These are phyloP conservation scores for Nemurella pictetii DNA, from an alignment of 2,888 invertebrate genomes.

Conservation along the genomic window DNA sequence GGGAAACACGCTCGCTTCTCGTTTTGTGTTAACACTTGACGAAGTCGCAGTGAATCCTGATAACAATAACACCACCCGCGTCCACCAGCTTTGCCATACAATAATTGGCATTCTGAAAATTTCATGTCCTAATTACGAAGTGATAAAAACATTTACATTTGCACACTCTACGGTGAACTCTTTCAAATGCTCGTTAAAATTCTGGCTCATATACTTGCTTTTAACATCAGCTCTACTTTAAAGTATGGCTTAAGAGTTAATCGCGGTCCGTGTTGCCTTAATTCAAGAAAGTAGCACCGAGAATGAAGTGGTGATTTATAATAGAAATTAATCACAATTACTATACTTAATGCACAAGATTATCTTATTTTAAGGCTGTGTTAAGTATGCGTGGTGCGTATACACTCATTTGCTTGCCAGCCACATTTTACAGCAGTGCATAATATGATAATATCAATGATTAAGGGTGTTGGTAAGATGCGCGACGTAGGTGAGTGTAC, in stretches of 20 bases:
- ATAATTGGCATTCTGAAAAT: background rate
- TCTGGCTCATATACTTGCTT: background rate
- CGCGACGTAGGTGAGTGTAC: background rate
- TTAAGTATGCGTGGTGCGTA: background rate
- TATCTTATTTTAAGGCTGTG: background rate
- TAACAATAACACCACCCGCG: background rate
- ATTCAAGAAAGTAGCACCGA: background rate
- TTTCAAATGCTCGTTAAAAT: background rate
- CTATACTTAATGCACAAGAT: background rate
- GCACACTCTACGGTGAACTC: background rate
- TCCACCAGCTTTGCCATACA: background rate
- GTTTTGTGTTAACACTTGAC: background rate
- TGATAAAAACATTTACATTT: background rate
- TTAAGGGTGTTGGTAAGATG: background rate
- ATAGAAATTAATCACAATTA: background rate
- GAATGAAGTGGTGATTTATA: background rate
- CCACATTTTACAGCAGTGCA: background rate
- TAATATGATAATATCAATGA: background rate
- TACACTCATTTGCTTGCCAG: background rate
- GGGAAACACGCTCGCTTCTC: background rate
- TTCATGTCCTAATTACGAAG: background rate
- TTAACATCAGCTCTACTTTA: background rate
- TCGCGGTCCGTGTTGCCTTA: background rate
- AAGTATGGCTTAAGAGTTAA: background rate
- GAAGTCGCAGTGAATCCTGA: background rate